Evolutionary conservation across 2,888 invertebrate genomes (phyloP).

Genomic region (Diaperis boleti): DNA sequence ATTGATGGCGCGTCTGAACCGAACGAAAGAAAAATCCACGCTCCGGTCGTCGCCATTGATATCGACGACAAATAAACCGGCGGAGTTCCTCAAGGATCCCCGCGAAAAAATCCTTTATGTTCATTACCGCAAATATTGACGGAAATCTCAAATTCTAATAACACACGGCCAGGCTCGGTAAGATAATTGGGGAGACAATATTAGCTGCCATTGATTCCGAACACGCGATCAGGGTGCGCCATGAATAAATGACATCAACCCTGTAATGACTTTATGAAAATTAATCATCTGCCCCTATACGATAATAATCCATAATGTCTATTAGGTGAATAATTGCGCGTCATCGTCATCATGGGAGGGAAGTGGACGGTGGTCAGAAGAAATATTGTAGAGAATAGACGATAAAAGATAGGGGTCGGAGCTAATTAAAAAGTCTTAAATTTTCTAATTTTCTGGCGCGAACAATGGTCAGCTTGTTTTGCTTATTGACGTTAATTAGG

Average conservation of each 20-base stretch:
- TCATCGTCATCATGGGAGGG: slow-evolving; percentile 13
- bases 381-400: no score
- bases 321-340: slow-evolving; percentile 33
- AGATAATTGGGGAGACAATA: slow-evolving; percentile 58
- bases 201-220: slow-evolving; percentile 60
- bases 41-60: slow-evolving; percentile 6
- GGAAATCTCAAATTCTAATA: slow-evolving; percentile 61
- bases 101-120: no score
- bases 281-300: slow-evolving; percentile 54
- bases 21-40: slow-evolving; percentile 5
- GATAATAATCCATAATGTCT: slow-evolving; percentile 55
- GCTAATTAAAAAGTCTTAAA: no score
- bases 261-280: slow-evolving; percentile 60
- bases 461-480: no score
- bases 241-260: slow-evolving; percentile 57
- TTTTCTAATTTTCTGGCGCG: no score
- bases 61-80: background rate
- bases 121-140: slow-evolving; percentile 61
- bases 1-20: slow-evolving; percentile 35
- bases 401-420: no score
- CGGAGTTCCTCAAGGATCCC: no score
- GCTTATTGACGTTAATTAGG: no score
- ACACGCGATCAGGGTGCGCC: slow-evolving; percentile 59
- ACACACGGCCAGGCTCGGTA: slow-evolving; percentile 44
- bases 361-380: slow-evolving; percentile 15